Percentiles rank a stretch among this genome's conserved stretches.
These are phyloP conservation scores for Bucorvus abyssinicus DNA, from an alignment of 2,797 vertebrate species.

Conservation along the genomic window DNA sequence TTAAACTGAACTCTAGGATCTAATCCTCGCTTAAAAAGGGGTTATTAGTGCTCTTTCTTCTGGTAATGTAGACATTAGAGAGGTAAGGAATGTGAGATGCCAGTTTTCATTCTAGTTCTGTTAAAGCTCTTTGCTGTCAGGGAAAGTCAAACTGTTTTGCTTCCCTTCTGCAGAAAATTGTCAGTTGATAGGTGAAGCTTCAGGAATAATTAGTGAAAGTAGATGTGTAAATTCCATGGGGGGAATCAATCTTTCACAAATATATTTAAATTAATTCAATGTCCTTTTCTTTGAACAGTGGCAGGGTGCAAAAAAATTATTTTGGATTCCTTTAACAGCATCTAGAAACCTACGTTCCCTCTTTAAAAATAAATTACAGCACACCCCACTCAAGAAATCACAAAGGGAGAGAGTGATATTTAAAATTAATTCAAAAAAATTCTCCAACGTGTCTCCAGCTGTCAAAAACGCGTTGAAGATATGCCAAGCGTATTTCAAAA, in stretches of 20 bases:
- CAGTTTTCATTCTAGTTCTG: constrained; percentile 50
- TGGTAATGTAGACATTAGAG: constrained; percentile 29
- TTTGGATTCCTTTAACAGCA: constrained; percentile 64
- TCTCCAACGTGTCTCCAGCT: constrained; percentile 53
- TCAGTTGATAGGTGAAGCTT: constrained; percentile 75
- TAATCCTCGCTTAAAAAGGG: background rate
- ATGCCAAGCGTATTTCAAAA: constrained; percentile 71
- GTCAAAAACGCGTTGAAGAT: constrained; percentile 69
- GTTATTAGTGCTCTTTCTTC: constrained; percentile 43
- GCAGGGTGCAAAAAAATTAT: constrained; percentile 57
- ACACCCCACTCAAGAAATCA: constrained; percentile 54
- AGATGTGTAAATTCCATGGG: constrained; percentile 36
- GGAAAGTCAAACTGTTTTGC: constrained; percentile 59
- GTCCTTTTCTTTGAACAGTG: constrained; percentile 70
- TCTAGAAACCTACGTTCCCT: constrained; percentile 43
- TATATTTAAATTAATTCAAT: constrained; percentile 77
- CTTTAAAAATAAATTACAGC: constrained; percentile 78
- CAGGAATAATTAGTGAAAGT: constrained; percentile 74
- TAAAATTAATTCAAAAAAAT: constrained; percentile 69
- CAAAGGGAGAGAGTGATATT: constrained; percentile 62
- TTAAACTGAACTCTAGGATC: constrained; percentile 13
- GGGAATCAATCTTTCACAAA: constrained; percentile 70
- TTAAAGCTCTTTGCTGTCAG: constrained; percentile 68
- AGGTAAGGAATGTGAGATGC: constrained; percentile 26
- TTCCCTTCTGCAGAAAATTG: constrained; percentile 60